Evolutionary conservation across 2,113 vertebrate genomes (phyloP).

Genomic region (Plestiodon gilberti): DNA sequence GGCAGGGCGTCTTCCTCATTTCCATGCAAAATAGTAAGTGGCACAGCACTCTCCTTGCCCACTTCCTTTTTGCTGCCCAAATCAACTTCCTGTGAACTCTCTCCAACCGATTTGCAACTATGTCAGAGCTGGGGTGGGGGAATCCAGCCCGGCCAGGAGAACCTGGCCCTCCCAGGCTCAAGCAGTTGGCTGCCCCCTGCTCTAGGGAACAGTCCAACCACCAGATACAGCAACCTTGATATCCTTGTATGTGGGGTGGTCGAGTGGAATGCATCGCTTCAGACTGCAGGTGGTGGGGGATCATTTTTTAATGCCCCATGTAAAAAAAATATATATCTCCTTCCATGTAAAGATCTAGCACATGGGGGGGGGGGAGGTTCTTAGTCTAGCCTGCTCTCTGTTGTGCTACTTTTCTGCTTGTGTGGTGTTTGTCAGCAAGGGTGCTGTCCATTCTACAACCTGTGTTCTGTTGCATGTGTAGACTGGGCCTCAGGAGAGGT

Average conservation of each 20-base stretch:
- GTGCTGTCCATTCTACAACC: no score
- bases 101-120: neutral
- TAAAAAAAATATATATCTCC: no score
- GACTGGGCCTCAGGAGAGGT: neutral
- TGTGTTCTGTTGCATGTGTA: no score
- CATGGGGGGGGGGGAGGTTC: no score
- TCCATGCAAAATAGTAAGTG: neutral
- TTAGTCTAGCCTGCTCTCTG: no score
- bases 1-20: neutral
- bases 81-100: neutral
- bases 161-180: neutral
- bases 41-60: neutral
- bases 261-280: no score
- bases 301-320: no score
- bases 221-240: neutral
- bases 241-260: no score
- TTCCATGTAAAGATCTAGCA: no score
- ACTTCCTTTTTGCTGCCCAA: neutral
- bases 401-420: no score
- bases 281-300: no score
- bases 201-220: neutral
- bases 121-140: neutral
- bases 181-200: neutral
- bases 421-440: no score
- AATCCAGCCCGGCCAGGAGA: neutral